Evolutionary conservation across 1,140 invertebrate species (phyloP), one percentile per base, ranked within the genome.

Genomic region (Drosophila dunni): DNA sequence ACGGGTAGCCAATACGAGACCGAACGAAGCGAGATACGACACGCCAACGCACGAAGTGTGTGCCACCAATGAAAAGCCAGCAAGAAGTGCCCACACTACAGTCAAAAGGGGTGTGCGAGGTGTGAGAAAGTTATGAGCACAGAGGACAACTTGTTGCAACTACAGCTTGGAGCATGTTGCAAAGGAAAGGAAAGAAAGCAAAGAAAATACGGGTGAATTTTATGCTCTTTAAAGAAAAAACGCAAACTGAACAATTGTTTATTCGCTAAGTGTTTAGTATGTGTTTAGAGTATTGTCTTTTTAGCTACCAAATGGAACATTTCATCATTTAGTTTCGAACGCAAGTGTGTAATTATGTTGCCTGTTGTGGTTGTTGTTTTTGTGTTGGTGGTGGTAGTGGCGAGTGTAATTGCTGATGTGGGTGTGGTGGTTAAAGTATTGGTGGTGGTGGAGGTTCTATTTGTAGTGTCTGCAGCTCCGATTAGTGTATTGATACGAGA

Each of bases 311-410:
- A 88, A 81, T 75, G 62, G 20, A 86, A 73, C 83, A 86, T 81
- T 85, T 73, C 75, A 76, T 81, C 83, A 88, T 86, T 88, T 85
- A 88, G 68, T 70, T 88, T 86, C 82, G 82, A 86, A 86, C 82
- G 82, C 82, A 88, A 74, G 29, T 44, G 46, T 50, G 6, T 40
- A 15, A 24, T 7, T 53, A 5, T 44, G 46, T 65, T 36, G 17
- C 17, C 7, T 51, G 29, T 13, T 15, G 9, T 24, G 13, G 33
- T 7, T 0, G 34, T 54, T 29, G 24, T 24, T 1, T 1, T 24
- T 24, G 51, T 54, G 17, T 24, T 54, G 24, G 48, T 29, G 9
- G 50, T 29, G 10, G 38, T 11, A 3, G 24, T 20, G 17, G 46
- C 38, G 17, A 15, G n/a, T 51, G 29, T 13, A 34, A 11, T 24